These are phyloP conservation scores for Zelleria hepariella DNA, from an alignment of 2,888 invertebrate species.

Conservation along the genomic window DNA sequence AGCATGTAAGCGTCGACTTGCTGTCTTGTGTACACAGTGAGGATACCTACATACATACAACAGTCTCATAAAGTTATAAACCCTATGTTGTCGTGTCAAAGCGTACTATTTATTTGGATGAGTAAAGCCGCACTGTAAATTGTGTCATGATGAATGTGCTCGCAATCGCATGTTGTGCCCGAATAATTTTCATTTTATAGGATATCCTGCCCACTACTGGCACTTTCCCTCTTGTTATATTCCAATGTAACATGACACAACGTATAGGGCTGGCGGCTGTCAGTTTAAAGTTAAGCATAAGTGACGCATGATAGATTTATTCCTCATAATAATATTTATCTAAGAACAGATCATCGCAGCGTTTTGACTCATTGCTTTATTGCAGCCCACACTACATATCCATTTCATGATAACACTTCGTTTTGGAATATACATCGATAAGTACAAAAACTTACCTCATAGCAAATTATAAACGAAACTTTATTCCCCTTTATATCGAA, in stretches of 20 bases:
- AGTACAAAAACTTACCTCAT: no score
- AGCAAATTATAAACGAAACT: no score
- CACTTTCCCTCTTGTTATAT: neutral
- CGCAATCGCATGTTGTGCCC: constrained; percentile 25
- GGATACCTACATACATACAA: no score
- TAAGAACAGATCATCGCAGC: neutral
- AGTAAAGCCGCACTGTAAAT: neutral
- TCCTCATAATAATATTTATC: neutral
- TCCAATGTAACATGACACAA: constrained; percentile 4
- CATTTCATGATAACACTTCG: no score
- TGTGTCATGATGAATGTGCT: neutral
- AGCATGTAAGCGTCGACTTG: no score
- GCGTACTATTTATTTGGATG: no score
- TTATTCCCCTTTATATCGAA: no score
- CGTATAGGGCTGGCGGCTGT: constrained; percentile 1
- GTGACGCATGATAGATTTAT: neutral
- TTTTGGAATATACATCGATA: no score
- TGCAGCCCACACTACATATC: no score
- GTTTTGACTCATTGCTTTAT: neutral
- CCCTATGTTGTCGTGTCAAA: no score
- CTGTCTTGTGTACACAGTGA: no score
- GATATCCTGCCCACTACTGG: neutral
- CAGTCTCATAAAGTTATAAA: no score
- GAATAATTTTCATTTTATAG: constrained; percentile 16
- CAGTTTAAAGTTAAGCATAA: constrained; percentile 11